phyloP scores from a whole-genome alignment of 2,888 invertebrate species.

The Lepidochitona cinerea region DNA sequence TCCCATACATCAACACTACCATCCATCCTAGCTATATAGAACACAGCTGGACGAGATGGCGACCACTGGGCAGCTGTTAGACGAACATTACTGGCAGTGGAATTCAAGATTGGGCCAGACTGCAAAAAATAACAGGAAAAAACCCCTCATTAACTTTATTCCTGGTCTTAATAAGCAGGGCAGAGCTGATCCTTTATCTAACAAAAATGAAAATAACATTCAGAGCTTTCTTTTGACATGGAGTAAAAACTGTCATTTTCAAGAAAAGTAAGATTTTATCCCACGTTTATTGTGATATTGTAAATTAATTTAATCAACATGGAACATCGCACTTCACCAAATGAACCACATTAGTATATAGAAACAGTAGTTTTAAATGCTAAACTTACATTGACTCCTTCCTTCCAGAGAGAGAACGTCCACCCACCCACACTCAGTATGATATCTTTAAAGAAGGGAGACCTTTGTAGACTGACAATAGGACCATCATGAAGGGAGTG shows the following conservation, averaged over 20 bases:
- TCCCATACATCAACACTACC: slow-evolving; percentile 88
- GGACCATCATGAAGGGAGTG: slow-evolving; percentile 68
- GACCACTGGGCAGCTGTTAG: slow-evolving; percentile 78
- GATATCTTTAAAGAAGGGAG: slow-evolving; percentile 77
- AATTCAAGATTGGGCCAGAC: slow-evolving; percentile 65
- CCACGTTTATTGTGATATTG: too few relatives aligned
- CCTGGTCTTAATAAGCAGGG: too few relatives aligned
- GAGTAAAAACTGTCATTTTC: too few relatives aligned
- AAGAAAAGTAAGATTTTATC: too few relatives aligned
- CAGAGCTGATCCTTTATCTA: too few relatives aligned
- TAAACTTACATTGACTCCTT: slow-evolving; percentile 74
- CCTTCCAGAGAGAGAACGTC: slow-evolving; percentile 83
- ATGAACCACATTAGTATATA: too few relatives aligned
- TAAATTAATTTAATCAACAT: too few relatives aligned
- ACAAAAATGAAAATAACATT: too few relatives aligned
- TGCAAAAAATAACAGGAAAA: slow-evolving; percentile 43
- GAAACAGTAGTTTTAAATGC: too few relatives aligned
- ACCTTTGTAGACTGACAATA: slow-evolving; percentile 69
- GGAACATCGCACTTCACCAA: too few relatives aligned
- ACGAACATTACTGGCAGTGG: slow-evolving; percentile 51
- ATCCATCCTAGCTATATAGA: slow-evolving; percentile 81
- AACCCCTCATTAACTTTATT: too few relatives aligned
- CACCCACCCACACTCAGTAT: slow-evolving; percentile 83
- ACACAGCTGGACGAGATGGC: slow-evolving; percentile 80
- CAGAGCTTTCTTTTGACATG: too few relatives aligned